phyloP scores from a whole-genome alignment of 2,888 invertebrate genomes.

The Panzeria rudis region DNA sequence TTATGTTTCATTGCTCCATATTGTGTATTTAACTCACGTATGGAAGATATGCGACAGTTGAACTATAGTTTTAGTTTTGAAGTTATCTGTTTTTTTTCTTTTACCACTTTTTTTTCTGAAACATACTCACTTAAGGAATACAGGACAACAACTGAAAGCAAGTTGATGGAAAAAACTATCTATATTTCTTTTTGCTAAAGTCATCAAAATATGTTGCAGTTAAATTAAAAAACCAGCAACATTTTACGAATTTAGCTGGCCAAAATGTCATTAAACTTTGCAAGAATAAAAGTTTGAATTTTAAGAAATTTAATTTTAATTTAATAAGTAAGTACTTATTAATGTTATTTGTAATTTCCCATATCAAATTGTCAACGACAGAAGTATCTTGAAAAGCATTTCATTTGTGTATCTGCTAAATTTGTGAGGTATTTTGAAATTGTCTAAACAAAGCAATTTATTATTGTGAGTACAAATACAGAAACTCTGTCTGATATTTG shows the following conservation, averaged over 20 bases:
- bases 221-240: slow-evolving; percentile 34
- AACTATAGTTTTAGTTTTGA: slow-evolving; percentile 64
- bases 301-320: slow-evolving; percentile 3
- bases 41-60: slow-evolving; percentile 68
- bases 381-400: slow-evolving; percentile 22
- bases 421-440: slow-evolving; percentile 28
- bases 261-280: slow-evolving; percentile 67
- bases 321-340: slow-evolving; percentile 33
- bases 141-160: slow-evolving; percentile 25
- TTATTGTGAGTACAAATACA: not conserved
- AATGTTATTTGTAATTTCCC: slow-evolving; percentile 29
- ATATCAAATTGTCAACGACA: slow-evolving; percentile 21
- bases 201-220: slow-evolving; percentile 70
- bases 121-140: not conserved
- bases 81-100: slow-evolving; percentile 51
- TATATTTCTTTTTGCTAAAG: slow-evolving; percentile 54
- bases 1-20: slow-evolving; percentile 36
- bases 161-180: slow-evolving; percentile 6
- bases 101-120: not conserved
- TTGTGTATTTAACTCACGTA: slow-evolving; percentile 70
- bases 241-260: slow-evolving; percentile 24
- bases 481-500: not conserved
- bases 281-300: not conserved
- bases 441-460: slow-evolving; percentile 33
- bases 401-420: slow-evolving; percentile 1